Conservation (phyloP, 2,888 invertebrate genomes). For the Erebia palarica region DNA sequence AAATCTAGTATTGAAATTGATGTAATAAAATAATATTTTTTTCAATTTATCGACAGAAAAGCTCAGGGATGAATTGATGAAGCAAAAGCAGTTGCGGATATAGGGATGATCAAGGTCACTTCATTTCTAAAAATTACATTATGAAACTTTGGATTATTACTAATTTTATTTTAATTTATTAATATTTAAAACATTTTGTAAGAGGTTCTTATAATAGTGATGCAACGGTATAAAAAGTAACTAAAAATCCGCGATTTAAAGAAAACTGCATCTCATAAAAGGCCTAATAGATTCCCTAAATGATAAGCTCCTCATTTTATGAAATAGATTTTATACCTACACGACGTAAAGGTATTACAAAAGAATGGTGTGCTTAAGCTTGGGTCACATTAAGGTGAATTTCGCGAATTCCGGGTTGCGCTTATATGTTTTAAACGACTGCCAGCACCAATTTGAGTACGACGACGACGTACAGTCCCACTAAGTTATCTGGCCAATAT, state of each 20-base stretch:
- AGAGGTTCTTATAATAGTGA: constrained; percentile 71
- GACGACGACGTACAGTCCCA: too few relatives aligned
- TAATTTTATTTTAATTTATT: constrained; percentile 48
- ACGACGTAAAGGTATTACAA: not conserved
- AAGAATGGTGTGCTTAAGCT: not conserved
- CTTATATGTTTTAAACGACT: too few relatives aligned
- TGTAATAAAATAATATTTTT: not conserved
- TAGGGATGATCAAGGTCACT: constrained; percentile 79
- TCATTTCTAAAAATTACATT: constrained; percentile 75
- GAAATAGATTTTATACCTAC: constrained; percentile 27
- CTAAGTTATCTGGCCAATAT: too few relatives aligned
- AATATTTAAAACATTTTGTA: constrained; percentile 50
- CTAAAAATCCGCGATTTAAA: constrained; percentile 49
- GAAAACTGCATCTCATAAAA: constrained; percentile 56
- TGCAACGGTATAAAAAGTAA: constrained; percentile 62
- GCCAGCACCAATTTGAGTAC: too few relatives aligned
- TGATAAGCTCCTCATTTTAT: constrained; percentile 70
- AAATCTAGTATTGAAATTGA: too few relatives aligned
- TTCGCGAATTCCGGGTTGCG: too few relatives aligned
- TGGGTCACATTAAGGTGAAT: too few relatives aligned
- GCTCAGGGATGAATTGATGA: constrained; percentile 55
- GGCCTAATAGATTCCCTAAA: constrained; percentile 68
- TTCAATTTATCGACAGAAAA: constrained; percentile 32
- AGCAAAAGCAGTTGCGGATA: constrained; percentile 71
- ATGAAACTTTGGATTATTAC: constrained; percentile 51